Conservation (phyloP, 2,113 vertebrate species). For the Xiphophorus couchianus region DNA sequence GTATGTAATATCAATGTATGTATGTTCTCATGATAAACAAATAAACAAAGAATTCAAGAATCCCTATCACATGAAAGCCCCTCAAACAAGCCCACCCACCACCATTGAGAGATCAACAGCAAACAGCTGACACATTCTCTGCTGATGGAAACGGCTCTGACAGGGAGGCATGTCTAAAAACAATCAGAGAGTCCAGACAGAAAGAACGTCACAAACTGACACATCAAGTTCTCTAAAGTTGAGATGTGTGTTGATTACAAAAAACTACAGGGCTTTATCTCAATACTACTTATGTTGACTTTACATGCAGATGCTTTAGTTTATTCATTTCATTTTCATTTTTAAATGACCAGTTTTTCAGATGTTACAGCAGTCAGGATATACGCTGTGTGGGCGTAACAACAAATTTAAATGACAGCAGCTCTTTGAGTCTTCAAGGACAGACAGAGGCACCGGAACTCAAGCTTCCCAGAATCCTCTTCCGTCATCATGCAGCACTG, state of each 20-base stretch:
- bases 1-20: no score
- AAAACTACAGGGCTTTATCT: no score
- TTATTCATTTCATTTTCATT: neutral
- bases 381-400: neutral
- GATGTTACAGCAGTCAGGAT: neutral
- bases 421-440: no score
- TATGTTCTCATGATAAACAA: no score
- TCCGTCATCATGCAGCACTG: neutral
- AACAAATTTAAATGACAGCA: no score
- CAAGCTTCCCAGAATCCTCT: no score
- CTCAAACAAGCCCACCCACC: conserved; percentile 7
- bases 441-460: no score
- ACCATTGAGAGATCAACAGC: conserved; percentile 50
- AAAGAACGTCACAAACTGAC: no score
- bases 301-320: no score
- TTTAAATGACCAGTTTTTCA: neutral
- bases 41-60: neutral
- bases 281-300: no score
- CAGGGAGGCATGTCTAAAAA: conserved; percentile 36
- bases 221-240: no score
- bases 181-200: conserved; percentile 16
- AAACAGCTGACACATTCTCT: conserved; percentile 56
- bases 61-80: conserved; percentile 42
- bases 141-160: conserved; percentile 47
- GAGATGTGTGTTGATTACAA: no score